A percentile compares a stretch with the other conserved stretches of the same genome.
phyloP scores from a whole-genome alignment of 92 coral and sea anemone genomes.

The Blastomussa wellsi region DNA sequence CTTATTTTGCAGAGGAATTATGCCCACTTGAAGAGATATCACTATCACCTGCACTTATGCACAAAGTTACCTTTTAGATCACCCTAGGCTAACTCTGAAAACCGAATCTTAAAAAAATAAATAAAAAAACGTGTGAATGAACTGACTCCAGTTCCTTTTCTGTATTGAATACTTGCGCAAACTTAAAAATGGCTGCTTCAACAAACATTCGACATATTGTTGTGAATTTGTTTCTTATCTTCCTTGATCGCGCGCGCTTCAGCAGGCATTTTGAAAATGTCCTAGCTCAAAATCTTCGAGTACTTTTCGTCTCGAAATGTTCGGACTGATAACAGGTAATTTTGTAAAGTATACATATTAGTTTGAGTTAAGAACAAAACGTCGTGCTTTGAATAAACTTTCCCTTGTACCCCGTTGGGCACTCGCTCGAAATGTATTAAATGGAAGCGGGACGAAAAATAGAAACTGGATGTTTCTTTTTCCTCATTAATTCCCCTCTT shows the following conservation, averaged over 20 bases:
- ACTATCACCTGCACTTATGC: neutral
- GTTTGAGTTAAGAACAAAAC: too few relatives aligned
- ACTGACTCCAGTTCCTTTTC: neutral
- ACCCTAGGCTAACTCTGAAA: neutral
- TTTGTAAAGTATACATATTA: too few relatives aligned
- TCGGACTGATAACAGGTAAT: too few relatives aligned
- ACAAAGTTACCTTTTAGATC: neutral
- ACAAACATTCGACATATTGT: too few relatives aligned
- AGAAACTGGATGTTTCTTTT: neutral
- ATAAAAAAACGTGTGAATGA: neutral
- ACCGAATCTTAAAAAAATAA: neutral
- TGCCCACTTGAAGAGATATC: neutral
- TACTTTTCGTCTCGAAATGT: too few relatives aligned
- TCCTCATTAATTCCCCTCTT: neutral
- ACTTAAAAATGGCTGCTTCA: too few relatives aligned
- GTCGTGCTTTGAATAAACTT: too few relatives aligned
- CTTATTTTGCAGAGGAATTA: neutral
- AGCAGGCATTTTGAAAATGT: too few relatives aligned
- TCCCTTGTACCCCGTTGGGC: neutral
- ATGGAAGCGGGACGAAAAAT: too few relatives aligned
- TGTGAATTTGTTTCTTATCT: too few relatives aligned
- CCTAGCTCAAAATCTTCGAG: too few relatives aligned
- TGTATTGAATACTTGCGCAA: neutral
- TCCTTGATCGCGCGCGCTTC: too few relatives aligned
- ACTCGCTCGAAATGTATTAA: neutral